These are phyloP conservation scores for Eristalis tenax DNA, from an alignment of 2,888 invertebrate species.

Conservation along the genomic window DNA sequence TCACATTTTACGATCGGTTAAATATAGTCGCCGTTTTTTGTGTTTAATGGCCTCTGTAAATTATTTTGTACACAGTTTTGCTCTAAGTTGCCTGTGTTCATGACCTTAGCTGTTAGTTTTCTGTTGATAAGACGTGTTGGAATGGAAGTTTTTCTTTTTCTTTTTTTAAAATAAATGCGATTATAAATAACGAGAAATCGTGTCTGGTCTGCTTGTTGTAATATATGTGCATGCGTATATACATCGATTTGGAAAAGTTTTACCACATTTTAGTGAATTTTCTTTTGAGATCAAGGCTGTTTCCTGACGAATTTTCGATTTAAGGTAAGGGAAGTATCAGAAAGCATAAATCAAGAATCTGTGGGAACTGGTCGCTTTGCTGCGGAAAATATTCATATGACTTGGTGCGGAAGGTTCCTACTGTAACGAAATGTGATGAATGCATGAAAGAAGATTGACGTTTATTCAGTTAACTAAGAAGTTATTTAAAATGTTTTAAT, in stretches of 20 bases:
- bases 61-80: conserved; percentile 21
- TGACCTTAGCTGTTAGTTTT: conserved; percentile 58
- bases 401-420: neutral
- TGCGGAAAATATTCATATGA: neutral
- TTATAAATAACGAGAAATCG: conserved; percentile 35
- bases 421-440: neutral
- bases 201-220: conserved; percentile 11
- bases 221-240: conserved; percentile 2
- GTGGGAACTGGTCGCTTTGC: neutral
- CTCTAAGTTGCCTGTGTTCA: conserved; percentile 20
- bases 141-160: conserved; percentile 26
- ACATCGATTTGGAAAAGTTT: neutral
- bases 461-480: neutral
- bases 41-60: conserved; percentile 17
- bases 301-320: neutral
- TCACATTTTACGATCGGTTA: conserved; percentile 39
- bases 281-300: neutral
- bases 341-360: neutral
- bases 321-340: neutral
- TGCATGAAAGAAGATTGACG: neutral
- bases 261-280: neutral
- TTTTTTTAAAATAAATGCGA: conserved; percentile 41
- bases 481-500: no score
- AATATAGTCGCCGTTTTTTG: conserved; percentile 21
- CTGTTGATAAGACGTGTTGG: conserved; percentile 54